Base-by-base conservation (phyloP, 92 coral and sea anemone species). In the Actinostola sp. region DNA sequence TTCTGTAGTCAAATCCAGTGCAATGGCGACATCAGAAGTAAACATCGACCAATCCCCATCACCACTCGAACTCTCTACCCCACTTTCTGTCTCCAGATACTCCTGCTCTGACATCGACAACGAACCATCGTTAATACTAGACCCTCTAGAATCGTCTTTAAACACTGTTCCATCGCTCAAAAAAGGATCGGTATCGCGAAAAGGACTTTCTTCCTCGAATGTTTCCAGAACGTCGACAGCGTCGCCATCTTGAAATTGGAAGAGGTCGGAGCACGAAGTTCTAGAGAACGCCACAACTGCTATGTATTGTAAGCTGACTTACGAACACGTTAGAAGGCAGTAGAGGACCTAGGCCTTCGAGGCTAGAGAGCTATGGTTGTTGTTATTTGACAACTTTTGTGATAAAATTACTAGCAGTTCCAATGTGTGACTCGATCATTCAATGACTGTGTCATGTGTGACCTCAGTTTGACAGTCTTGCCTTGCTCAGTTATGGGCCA, bases 1-100 rank as follows among this genome's bases (percentile, higher is more conserved):
- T 70, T 95, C 99, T 15, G 93, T 76, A 14, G 99, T 95, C 25
- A 95, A 81, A 86, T 95, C 99, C 35, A 95, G 91, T 0, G 88
- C 98, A 50, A 81, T 61, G 6, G 84, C 97, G 45, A 75, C 72
- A 41, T 84, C 76, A 46, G 80, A 74, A 55, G 87, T 81, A 58
- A 77, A 80, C 53, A 73, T 42, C 33, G 86, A 30, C 78, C 93
- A 88, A 32, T 65, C 79, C 11, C 81, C 89, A 52, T 92, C 97
- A n/a, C 94, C 94, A 57, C 84, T 87, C 2, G 89, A 91, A 67
- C 95, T 88, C 59, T 95, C 99, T 2, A 95, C 96, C 1, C 99
- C 99, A 60, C 97, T 92, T 84, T 95, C 99, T 25, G 82, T 80
- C 75, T 95, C 97, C 62, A 92, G 75, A 72, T 86, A 76, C 70